These are phyloP conservation scores for Epinephelus fuscoguttatus DNA, from an alignment of 2,113 vertebrate genomes.

Conservation along the genomic window DNA sequence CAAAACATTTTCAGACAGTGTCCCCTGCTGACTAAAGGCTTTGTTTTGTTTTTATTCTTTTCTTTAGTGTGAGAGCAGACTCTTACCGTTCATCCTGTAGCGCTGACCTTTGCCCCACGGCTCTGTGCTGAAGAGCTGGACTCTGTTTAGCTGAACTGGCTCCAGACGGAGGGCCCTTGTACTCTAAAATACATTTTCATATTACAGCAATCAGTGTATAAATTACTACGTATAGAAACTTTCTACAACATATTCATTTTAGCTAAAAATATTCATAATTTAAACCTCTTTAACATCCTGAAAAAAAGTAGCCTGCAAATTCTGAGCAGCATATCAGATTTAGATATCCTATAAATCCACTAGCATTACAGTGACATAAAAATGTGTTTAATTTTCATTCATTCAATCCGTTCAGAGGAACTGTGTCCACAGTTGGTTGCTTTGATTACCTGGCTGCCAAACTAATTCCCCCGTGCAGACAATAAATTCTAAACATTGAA, in stretches of 20 bases:
- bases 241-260: not conserved
- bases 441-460: slow-evolving; percentile 17
- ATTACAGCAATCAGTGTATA: not conserved
- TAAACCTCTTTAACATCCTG: not conserved
- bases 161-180: slow-evolving; percentile 93
- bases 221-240: not conserved
- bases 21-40: not conserved
- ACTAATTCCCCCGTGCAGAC: slow-evolving; percentile 1
- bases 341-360: not conserved
- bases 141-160: slow-evolving; percentile 95
- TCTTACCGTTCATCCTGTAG: slow-evolving; percentile 80
- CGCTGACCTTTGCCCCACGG: slow-evolving; percentile 81
- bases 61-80: not conserved
- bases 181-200: slow-evolving; percentile 83
- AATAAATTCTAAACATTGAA: not conserved
- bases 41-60: not conserved
- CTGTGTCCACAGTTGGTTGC: not conserved
- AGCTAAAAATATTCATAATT: not conserved
- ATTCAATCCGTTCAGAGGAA: slow-evolving; percentile 2
- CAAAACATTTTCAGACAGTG: not conserved
- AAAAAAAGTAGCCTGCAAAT: not conserved
- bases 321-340: not conserved
- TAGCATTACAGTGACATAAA: not conserved
- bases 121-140: slow-evolving; percentile 92
- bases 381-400: slow-evolving; percentile 22